A percentile compares a stretch with the other conserved stretches of the same genome.
These are phyloP conservation scores for Pseudobourletiella spinata DNA, from an alignment of 1,140 invertebrate species.

Conservation along the genomic window DNA sequence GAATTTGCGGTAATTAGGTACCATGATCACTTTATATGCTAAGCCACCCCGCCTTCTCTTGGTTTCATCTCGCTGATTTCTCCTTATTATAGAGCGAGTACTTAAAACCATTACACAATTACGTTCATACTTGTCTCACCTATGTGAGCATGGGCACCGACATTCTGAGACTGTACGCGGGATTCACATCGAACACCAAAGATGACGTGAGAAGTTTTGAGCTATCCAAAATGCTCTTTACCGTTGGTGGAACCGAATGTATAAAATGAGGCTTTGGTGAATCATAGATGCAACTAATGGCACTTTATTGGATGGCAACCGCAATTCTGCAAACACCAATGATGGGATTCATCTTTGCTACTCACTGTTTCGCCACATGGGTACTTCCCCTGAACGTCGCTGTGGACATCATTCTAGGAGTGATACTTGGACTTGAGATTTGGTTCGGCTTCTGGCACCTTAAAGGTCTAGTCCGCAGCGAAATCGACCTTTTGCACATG, in stretches of 20 bases:
- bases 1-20: constrained; percentile 1
- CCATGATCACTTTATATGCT: background rate
- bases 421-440: background rate
- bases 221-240: no score
- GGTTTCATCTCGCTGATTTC: background rate
- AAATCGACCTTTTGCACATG: background rate
- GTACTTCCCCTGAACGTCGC: background rate
- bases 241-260: no score
- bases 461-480: constrained; percentile 2
- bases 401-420: background rate
- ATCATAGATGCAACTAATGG: constrained; percentile 5
- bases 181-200: constrained; percentile 1
- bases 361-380: background rate
- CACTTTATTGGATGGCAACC: constrained; percentile 6
- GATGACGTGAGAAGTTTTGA: constrained; percentile 10
- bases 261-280: no score
- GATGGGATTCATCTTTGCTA: constrained; percentile 3
- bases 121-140: background rate
- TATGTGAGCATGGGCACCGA: background rate
- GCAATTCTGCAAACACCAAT: constrained; percentile 5
- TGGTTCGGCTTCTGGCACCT: constrained; percentile 8
- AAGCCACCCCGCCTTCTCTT: no score
- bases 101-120: background rate
- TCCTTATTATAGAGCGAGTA: no score
- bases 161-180: background rate